Evolutionary conservation across 92 coral and sea anemone species (phyloP), one percentile per base, ranked within the genome.

Genomic region (Epizoanthus rinbou): DNA sequence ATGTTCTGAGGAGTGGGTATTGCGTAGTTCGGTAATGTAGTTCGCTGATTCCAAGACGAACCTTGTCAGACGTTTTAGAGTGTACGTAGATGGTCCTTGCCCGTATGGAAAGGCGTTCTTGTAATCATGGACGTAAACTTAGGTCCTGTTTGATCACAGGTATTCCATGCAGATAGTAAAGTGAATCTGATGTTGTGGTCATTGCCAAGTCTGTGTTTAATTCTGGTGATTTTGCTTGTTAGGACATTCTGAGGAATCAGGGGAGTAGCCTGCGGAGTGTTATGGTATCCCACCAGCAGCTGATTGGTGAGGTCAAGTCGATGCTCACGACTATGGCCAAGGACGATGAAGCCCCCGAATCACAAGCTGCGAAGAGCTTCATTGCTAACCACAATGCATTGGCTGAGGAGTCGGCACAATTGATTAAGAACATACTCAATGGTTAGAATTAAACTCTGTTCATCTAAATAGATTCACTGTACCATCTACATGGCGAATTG

Each of bases 281-380:
- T 52, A 90, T 92, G 90, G 92, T 94, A 25, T 74, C 94, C 64
- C 99, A 96, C 67, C 98, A 96, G 65, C 98, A 93, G 79, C 98
- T 96, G 50, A 93, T 96, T 65, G 89, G 94, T 33, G 99, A 96
- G 72, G 99, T 96, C 24, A 96, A 96, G 72, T 84, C 99, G 57
- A 88, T 96, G 89, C 90, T 96, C 4, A 94, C 98, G 47, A 88
- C 98, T 3, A 87, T 96, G 94, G 99, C 98, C 45, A 96, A 94
- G 97, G 99, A 96, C 75, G 99, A 96, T 41, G 98, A 96, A 33
- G 99, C 98, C 7, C 85, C 89, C 23, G 99, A 96, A 75, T 96
- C 99, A 23, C 84, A 88, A 18, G 93, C 92, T 31, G 99, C 99
- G 0, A 90, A 95, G 85, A 87, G 87, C 69, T 96, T 96, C 84